Evolutionary conservation across 2,113 vertebrate species (phyloP).

Genomic region (Dasyornis broadbenti): DNA sequence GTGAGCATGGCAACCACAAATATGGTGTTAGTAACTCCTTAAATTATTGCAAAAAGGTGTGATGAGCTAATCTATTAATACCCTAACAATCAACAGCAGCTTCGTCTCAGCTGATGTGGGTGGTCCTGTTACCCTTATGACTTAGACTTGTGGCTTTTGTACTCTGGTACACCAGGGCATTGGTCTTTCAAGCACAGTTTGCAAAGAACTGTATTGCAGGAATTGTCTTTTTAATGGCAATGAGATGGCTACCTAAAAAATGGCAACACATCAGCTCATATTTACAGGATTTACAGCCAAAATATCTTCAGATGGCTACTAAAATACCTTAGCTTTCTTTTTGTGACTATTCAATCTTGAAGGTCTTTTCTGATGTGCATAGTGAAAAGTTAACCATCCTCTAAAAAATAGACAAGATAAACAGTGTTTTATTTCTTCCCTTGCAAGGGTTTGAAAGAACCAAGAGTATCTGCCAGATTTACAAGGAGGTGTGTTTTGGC

Average conservation of each 20-base stretch:
- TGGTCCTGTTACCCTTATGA: background rate
- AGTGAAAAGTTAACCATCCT: background rate
- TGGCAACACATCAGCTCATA: background rate
- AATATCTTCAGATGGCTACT: background rate
- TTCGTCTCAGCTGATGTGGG: background rate
- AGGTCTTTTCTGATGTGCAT: background rate
- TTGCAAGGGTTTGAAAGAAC: slow-evolving; percentile 6
- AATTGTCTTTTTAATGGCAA: background rate
- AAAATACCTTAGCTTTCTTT: background rate
- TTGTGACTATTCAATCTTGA: background rate
- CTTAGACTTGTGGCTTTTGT: background rate
- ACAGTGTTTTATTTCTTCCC: background rate
- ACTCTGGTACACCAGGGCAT: background rate
- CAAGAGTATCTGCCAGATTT: background rate
- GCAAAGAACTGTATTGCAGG: background rate
- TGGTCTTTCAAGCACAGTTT: background rate
- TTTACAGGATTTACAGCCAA: background rate
- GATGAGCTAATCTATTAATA: background rate
- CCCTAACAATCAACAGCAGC: background rate
- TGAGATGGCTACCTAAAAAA: background rate
- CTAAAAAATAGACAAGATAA: background rate
- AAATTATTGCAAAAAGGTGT: background rate
- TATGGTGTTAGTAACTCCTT: background rate
- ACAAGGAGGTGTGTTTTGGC: background rate
- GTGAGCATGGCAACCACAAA: background rate